These are phyloP conservation scores for Zootoca vivipara DNA, from an alignment of 2,113 vertebrate genomes.

Conservation along the genomic window DNA sequence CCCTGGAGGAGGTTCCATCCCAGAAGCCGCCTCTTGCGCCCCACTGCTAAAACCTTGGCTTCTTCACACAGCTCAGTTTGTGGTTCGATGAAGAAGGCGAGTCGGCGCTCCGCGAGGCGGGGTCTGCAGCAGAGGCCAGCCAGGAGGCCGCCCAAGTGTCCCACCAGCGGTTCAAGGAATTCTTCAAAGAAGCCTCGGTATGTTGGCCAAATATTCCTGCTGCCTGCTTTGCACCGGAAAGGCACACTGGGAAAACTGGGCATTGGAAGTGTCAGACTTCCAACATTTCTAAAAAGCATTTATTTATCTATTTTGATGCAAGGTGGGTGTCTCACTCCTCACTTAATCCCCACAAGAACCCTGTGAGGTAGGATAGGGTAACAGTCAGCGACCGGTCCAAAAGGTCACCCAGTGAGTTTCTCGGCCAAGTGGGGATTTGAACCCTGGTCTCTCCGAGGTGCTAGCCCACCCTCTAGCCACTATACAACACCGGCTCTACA, in stretches of 20 bases:
- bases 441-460: too few relatives aligned
- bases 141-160: conserved; percentile 73
- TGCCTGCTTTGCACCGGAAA: too few relatives aligned
- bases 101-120: conserved; percentile 73
- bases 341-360: too few relatives aligned
- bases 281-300: neutral
- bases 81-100: conserved; percentile 88
- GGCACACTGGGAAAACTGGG: too few relatives aligned
- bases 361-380: too few relatives aligned
- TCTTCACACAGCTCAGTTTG: conserved; percentile 77
- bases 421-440: too few relatives aligned
- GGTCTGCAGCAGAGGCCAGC: conserved; percentile 71
- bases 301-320: too few relatives aligned
- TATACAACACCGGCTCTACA: too few relatives aligned
- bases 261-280: neutral
- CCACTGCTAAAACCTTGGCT: fast-evolving
- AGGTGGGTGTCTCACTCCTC: too few relatives aligned
- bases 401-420: too few relatives aligned
- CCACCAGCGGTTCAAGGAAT: conserved; percentile 76
- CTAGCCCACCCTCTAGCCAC: too few relatives aligned
- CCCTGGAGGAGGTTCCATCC: neutral
- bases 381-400: too few relatives aligned
- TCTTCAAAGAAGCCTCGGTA: conserved; percentile 87
- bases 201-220: conserved; percentile 27
- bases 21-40: fast-evolving